Base-by-base conservation (phyloP, 2,888 invertebrate genomes). In the Hedychridium roseum region DNA sequence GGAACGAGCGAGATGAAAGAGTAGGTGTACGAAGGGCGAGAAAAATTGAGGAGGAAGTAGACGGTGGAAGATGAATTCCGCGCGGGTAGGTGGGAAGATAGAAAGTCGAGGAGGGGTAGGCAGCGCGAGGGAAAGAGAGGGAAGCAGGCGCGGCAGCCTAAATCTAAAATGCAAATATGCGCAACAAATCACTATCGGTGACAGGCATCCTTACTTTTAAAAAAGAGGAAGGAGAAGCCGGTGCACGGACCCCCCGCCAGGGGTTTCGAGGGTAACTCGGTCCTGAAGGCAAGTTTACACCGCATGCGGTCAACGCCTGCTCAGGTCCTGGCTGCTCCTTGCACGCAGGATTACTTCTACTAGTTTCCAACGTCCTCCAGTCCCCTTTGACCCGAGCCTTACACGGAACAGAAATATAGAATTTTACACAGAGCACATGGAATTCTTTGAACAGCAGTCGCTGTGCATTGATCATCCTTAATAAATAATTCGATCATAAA, bases 91-190 rank as follows among this genome's bases (percentile, higher is more conserved):
- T 27, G 31, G 27, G 32, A 31, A 40, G 34, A 27, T 21, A 12
- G 39, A 23, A 51, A 20, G 43, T 43, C 36, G 30, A 41, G 37
- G 51, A 26, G 37, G 34, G 36, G 43, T 37, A 32, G 43, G 42
- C 50, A 43, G 49, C 37, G 32, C 45, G 50, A 39, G 50, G 40
- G 44, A 26, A 51, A 41, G 51, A 28, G 46, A 43, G 46, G 48
- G 32, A 48, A 51, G 37, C 55, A 72, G 73, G 68, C 70, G 67
- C 73, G 69, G 70, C 73, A 74, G 73, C 66, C 71, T 71, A 75
- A 76, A 77, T 77, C 74, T 77, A 76, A 77, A 76, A 77, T 77
- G 77, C 77, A 77, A 77, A 77, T 77, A 72, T 63, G 69, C 68
- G 71, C 76, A 73, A 77, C 76, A 77, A 77, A 77, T 77, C 77